A percentile compares a stretch with the other conserved stretches of the same genome.
Evolutionary conservation across 2,797 vertebrate genomes (phyloP).

Genomic region (Acestrorhynchus altus): DNA sequence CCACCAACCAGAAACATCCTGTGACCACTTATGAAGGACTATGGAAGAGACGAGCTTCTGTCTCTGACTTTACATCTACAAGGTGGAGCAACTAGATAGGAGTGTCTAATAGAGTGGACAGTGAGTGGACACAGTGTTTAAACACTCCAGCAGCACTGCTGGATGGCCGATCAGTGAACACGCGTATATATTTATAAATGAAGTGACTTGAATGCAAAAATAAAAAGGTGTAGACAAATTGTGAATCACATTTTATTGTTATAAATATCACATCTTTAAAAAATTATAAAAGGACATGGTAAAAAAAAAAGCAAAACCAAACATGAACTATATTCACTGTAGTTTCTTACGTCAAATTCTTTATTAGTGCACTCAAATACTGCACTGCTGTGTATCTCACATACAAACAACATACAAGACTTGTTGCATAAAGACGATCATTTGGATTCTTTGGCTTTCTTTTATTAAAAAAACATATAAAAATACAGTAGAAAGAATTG

Average conservation of each 20-base stretch:
- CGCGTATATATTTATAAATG: no score
- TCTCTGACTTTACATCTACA: no score
- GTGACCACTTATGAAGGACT: no score
- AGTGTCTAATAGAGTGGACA: no score
- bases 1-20: no score
- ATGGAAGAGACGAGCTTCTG: no score
- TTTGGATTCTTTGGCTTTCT: slow-evolving; percentile 62
- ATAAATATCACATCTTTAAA: slow-evolving; percentile 82
- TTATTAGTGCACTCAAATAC: slow-evolving; percentile 62
- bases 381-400: slow-evolving; percentile 37
- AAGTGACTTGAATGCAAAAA: no score
- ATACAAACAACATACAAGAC: slow-evolving; percentile 44
- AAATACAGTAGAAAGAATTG: slow-evolving; percentile 81
- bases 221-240: slow-evolving; percentile 54
- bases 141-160: no score
- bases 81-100: no score
- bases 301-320: slow-evolving; percentile 45
- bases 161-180: no score
- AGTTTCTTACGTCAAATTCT: slow-evolving; percentile 43
- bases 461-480: slow-evolving; percentile 67
- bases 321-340: slow-evolving; percentile 53
- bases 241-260: slow-evolving; percentile 80
- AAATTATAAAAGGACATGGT: slow-evolving; percentile 62
- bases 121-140: no score
- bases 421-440: slow-evolving; percentile 47